Base-by-base conservation (phyloP, 2,797 vertebrate genomes). In the Nannoperca australis region DNA sequence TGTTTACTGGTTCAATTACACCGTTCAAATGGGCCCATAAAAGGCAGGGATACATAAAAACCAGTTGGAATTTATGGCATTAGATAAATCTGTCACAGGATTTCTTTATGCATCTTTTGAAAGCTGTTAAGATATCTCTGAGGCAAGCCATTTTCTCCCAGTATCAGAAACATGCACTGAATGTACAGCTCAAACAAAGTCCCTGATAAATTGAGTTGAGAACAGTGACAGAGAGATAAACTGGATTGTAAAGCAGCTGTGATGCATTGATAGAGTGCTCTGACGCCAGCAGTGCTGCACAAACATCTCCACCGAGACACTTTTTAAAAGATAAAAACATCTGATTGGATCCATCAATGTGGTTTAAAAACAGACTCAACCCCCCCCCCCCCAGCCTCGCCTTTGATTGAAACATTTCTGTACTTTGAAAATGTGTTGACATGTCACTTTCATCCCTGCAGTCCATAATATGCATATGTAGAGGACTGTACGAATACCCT, bases 1-100 rank as follows among this genome's bases (percentile, higher is more conserved):
- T 90, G 83, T 93, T 94, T 94, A 92, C 87, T 76, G 74, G 83
- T 94, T 93, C 90, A 93, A 91, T 94, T 91, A 91, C 92, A 79
- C 73, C 73, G 67, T 91, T 92, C 87, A 93, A 90, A 88, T 92
- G 88, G 89, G 68, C 79, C 82, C 89, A 93, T 93, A 93, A 94
- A 95, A 93, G 84, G 58, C 79, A 81, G 78, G 76, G 85, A 88
- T 88, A 88, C 88, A 94, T 92, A 92, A 92, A 94, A 91, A 93
- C 67, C 85, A 73, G 76, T 76, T 73, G 2, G 65, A 92, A 93
- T 94, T 92, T 93, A 95, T 66, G 44, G 85, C 85, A 74, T 88
- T 85, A 79, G 88, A 95, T 94, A 94, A 94, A 95, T 93, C 91
- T 94, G 92, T 92, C 93, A 84, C 56, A 22, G 40, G 34, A 45